These are phyloP conservation scores for Grus americana DNA, from an alignment of 2,113 vertebrate genomes.

Conservation along the genomic window DNA sequence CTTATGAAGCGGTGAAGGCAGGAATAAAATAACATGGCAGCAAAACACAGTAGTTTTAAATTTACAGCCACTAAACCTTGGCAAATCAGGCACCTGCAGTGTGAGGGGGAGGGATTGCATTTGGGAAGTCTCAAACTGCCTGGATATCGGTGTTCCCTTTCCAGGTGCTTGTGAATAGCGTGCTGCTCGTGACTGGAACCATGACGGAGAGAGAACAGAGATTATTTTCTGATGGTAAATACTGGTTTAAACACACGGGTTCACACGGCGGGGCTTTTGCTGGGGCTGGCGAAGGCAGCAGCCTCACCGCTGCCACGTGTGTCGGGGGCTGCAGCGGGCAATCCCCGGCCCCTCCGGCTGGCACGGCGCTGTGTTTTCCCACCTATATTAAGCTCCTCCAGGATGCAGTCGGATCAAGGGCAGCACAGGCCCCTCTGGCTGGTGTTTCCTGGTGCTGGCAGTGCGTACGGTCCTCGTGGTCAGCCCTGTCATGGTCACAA, in stretches of 20 bases:
- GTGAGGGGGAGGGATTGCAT: neutral
- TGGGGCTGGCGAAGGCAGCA: neutral
- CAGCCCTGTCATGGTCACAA: rapidly evolving
- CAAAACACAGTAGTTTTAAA: neutral
- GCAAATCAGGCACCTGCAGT: neutral
- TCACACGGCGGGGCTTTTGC: neutral
- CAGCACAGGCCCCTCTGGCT: neutral
- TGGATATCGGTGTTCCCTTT: neutral
- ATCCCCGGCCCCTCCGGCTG: rapidly evolving
- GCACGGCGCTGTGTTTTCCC: neutral
- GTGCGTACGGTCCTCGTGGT: rapidly evolving
- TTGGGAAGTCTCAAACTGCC: neutral
- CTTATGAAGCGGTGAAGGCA: rapidly evolving
- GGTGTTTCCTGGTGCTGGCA: neutral
- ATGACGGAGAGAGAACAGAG: neutral
- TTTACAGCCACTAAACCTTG: neutral
- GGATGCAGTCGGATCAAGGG: neutral
- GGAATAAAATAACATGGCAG: neutral
- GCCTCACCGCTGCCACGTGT: neutral
- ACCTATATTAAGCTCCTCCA: neutral
- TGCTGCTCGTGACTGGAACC: neutral
- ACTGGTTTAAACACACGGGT: rapidly evolving
- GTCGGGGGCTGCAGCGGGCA: neutral
- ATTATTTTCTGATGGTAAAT: neutral
- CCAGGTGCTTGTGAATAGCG: neutral